Evolutionary conservation across 2,797 vertebrate genomes (phyloP).

Genomic region (Acipenser oxyrinchus): DNA sequence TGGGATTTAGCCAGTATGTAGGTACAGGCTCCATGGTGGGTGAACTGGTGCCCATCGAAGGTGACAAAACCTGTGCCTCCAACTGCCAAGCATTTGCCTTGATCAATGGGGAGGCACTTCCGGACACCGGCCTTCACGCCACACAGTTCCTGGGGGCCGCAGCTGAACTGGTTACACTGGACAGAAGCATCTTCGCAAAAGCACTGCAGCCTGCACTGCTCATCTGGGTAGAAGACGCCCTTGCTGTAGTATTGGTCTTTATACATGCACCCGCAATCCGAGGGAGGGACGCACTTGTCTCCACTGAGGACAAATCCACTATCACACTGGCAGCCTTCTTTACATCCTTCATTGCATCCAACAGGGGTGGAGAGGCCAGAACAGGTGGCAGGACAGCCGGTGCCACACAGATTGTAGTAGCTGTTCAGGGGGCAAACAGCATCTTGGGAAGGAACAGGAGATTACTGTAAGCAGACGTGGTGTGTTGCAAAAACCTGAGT

Average conservation of each 20-base stretch:
- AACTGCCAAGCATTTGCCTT: slow-evolving; percentile 27
- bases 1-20: slow-evolving; percentile 20
- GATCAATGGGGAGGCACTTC: slow-evolving; percentile 25
- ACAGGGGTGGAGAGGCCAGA: slow-evolving; percentile 22
- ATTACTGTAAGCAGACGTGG: background rate
- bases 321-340: slow-evolving; percentile 57
- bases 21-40: slow-evolving; percentile 25
- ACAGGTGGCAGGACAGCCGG: slow-evolving; percentile 46
- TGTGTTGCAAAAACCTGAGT: too few species aligned
- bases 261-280: slow-evolving; percentile 51
- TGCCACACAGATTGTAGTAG: slow-evolving; percentile 47
- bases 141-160: slow-evolving; percentile 32
- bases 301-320: slow-evolving; percentile 47
- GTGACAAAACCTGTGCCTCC: slow-evolving; percentile 31
- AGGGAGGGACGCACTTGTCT: slow-evolving; percentile 39
- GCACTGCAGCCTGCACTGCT: slow-evolving; percentile 40
- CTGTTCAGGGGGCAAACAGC: slow-evolving; percentile 46
- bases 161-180: slow-evolving; percentile 27
- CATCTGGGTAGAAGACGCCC: slow-evolving; percentile 30
- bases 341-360: slow-evolving; percentile 42
- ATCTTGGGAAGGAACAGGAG: slow-evolving; percentile 25
- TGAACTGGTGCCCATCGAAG: slow-evolving; percentile 23
- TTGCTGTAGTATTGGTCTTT: slow-evolving; percentile 36
- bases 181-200: slow-evolving; percentile 31
- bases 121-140: slow-evolving; percentile 14